phyloP scores from a whole-genome alignment of 1,140 invertebrate genomes.

The Trichomalopsis sarcophagae region DNA sequence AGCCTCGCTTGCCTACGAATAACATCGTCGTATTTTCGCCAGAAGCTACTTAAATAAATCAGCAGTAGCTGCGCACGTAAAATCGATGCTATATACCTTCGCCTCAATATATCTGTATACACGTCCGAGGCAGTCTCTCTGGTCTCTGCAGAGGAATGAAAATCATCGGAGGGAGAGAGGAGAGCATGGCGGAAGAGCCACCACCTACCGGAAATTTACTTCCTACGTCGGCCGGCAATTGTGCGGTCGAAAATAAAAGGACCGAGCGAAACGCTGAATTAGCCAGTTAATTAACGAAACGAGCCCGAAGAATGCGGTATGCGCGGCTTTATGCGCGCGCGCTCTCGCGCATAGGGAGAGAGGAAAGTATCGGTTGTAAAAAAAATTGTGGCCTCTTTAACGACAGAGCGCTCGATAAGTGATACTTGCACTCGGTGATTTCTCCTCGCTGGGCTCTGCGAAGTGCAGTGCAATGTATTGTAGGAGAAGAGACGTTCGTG shows the following conservation, averaged over 20 bases:
- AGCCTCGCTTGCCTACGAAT: not conserved
- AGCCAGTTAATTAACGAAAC: constrained; percentile 46
- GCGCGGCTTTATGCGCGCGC: not conserved
- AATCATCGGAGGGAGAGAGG: not conserved
- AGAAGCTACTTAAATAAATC: constrained; percentile 18
- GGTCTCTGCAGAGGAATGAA: not conserved
- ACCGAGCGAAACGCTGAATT: constrained; percentile 26
- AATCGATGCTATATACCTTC: not conserved
- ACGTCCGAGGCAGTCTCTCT: not conserved
- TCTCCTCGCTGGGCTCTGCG: not conserved
- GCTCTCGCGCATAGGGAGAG: too few relatives aligned
- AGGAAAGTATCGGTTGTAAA: constrained; percentile 18
- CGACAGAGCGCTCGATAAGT: not conserved
- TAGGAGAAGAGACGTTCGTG: too few relatives aligned
- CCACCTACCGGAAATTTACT: constrained; percentile 50
- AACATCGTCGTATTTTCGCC: constrained; percentile 6
- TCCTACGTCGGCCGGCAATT: constrained; percentile 35
- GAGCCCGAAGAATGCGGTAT: constrained; percentile 24
- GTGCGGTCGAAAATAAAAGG: constrained; percentile 31
- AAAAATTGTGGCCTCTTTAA: constrained; percentile 11
- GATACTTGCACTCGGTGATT: not conserved
- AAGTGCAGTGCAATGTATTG: not conserved
- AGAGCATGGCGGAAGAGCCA: constrained; percentile 36
- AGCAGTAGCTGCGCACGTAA: not conserved
- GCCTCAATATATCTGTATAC: not conserved